Evolutionary conservation across 2,113 vertebrate species (phyloP).

Genomic region (Steatornis caripensis): DNA sequence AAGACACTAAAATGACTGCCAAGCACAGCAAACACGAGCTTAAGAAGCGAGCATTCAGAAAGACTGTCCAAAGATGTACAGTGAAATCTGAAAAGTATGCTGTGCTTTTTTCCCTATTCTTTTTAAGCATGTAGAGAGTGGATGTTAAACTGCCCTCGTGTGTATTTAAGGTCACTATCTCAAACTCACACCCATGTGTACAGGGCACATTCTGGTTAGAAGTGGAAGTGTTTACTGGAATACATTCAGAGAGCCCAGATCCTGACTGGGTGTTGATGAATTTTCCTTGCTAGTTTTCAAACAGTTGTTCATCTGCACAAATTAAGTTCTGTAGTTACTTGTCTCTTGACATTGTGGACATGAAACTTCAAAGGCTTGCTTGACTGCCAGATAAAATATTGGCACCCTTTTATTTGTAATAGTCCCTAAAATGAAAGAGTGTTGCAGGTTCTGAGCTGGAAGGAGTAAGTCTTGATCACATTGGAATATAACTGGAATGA

Average conservation of each 20-base stretch:
- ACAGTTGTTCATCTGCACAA: conserved; percentile 9
- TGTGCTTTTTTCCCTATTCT: not conserved
- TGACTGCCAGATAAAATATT: conserved; percentile 15
- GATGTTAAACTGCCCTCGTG: not conserved
- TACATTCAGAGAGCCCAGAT: not conserved
- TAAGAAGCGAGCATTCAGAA: not conserved
- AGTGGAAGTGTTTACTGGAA: not conserved
- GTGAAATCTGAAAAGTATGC: not conserved
- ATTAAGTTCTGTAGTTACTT: conserved; percentile 14
- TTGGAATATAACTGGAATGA: conserved; percentile 14
- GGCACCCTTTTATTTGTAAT: conserved; percentile 13
- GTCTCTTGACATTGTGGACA: conserved; percentile 1
- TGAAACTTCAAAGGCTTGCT: conserved; percentile 31
- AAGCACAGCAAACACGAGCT: not conserved
- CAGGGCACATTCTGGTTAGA: not conserved
- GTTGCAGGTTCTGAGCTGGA: not conserved
- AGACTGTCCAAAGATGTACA: not conserved
- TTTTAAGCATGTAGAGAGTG: not conserved
- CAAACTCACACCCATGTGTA: not conserved
- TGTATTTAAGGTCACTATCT: not conserved
- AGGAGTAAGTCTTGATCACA: not conserved
- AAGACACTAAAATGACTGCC: conserved; percentile 22
- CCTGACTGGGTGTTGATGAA: not conserved
- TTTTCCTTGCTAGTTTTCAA: conserved; percentile 4
- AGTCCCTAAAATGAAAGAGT: not conserved